Evolutionary conservation across 2,797 vertebrate species (phyloP).

Genomic region (Thamnophis elegans): DNA sequence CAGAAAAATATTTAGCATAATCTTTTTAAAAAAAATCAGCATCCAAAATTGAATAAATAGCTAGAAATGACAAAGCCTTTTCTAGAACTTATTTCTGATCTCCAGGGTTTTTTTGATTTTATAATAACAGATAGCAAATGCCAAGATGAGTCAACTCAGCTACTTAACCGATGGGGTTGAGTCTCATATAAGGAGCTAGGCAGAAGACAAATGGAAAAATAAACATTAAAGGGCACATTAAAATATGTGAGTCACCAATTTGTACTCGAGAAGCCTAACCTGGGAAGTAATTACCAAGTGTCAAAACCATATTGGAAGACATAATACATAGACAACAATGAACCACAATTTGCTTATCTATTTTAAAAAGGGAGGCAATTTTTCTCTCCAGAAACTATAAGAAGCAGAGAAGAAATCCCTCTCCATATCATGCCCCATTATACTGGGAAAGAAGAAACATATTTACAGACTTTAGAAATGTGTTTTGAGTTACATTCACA

Average conservation of each 20-base stretch:
- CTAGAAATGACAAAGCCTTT: not conserved
- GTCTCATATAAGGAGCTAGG: conserved; percentile 11
- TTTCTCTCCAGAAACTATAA: not conserved
- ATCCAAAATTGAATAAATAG: fast-evolving
- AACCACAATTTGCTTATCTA: not conserved
- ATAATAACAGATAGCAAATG: not conserved
- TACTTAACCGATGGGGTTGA: not conserved
- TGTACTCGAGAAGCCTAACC: not conserved
- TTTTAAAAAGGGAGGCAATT: not conserved
- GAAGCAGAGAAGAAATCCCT: not conserved
- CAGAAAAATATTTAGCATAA: not conserved
- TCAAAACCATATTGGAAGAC: not conserved
- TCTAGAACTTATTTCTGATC: conserved; percentile 18
- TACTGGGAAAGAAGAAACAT: not conserved
- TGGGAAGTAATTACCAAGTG: fast-evolving
- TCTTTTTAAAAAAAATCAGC: not conserved
- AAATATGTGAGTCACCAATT: not conserved
- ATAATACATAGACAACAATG: not conserved
- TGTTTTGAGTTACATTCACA: not conserved
- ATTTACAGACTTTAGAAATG: not conserved
- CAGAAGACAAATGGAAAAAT: not conserved
- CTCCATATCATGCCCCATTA: not conserved
- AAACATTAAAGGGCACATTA: not conserved
- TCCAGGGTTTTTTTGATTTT: not conserved
- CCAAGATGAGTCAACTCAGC: conserved; percentile 56